Base-by-base conservation (phyloP, 2,113 vertebrate species). In the Megaleporinus macrocephalus region DNA sequence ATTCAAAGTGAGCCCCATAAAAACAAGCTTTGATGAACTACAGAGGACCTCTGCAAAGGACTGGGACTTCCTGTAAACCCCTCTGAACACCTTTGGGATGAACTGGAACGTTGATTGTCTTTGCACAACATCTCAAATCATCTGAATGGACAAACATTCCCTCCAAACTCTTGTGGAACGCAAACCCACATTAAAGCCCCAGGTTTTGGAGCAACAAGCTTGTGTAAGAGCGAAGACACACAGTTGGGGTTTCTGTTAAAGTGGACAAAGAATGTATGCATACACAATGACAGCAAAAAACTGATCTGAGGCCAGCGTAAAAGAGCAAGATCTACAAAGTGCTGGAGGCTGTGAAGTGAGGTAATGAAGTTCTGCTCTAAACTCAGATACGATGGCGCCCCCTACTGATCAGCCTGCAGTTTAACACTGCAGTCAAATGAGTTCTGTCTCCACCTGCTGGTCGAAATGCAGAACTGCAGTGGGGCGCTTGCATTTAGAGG, bases 341-440 rank as follows among this genome's bases (percentile, higher is more conserved):
- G 3, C 36, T n/a, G 66, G 51, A 69, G 9, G 29, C 73, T 44
- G 29, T 69, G 44, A 49, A 29, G 53, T 47, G 78, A 79, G 78
- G 78, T 79, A 79, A 71, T 29, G 41, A 44, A 26, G 24, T 47
- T 20, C 11, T 78, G 51, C 41, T 71, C 30, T 26, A n/a, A 79
- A 78, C 16, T 26, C 41, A 77, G 20, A 33, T 26, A 41, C 51
- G 20, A 33, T 71, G 66, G 22, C 69, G 62, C 79, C 79, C 61
- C 75, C 83, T 85, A 41, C 13, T 62, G 79, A 69, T 80, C 53
- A 44, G 7, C 41, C 44, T 62, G 41, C 41, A n/a, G 44, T 72
- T 27, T 44, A 33, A 57, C 18, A 41, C n/a, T 55, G 27, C 4
- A 62, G 12, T 15, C 49, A 41, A 14, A 63, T 7, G 63, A 51